phyloP scores from a whole-genome alignment of 2,797 vertebrate species.

The Phalanger gymnotis region DNA sequence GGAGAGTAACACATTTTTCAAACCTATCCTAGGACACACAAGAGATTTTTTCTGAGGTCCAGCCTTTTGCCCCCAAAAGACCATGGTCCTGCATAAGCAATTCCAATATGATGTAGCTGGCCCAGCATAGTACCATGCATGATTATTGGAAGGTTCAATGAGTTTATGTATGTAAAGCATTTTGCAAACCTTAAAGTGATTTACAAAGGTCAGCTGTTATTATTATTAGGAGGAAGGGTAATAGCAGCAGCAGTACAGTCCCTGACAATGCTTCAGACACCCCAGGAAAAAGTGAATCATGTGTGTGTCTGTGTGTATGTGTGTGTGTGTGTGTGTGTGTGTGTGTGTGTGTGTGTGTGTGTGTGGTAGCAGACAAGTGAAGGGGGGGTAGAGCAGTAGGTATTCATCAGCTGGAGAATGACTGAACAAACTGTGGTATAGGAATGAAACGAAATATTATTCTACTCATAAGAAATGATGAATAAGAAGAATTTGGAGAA shows the following conservation, averaged over 20 bases:
- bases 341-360: no score
- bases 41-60: background rate
- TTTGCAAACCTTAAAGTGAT: background rate
- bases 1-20: background rate
- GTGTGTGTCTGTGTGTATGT: no score
- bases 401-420: background rate
- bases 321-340: no score
- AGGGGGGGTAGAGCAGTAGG: no score
- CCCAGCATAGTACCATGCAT: background rate
- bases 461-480: background rate
- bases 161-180: background rate
- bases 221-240: background rate
- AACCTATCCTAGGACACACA: background rate
- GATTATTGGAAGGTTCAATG: background rate
- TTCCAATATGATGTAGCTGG: background rate
- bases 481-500: background rate
- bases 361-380: background rate
- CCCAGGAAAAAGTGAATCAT: background rate
- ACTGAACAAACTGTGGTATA: background rate
- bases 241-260: background rate
- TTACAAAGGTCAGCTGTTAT: background rate
- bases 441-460: background rate
- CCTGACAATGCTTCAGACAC: background rate
- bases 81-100: background rate
- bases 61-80: background rate